phyloP scores from a whole-genome alignment of 2,888 invertebrate species.

The Priapulus caudatus region DNA sequence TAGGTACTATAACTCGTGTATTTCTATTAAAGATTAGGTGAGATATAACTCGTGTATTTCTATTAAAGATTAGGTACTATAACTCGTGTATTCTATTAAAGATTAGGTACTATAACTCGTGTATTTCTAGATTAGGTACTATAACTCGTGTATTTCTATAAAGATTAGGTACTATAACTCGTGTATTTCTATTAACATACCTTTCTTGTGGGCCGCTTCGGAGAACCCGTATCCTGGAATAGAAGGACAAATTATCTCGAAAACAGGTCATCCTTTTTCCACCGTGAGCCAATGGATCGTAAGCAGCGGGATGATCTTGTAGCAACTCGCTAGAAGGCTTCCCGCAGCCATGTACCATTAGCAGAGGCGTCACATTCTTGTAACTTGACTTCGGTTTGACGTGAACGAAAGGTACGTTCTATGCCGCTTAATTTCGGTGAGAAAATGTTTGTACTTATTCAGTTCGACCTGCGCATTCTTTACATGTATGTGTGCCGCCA shows the following conservation, averaged over 20 bases:
- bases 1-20: too few relatives aligned
- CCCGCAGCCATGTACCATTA: conserved; percentile 74
- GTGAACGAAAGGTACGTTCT: conserved; percentile 62
- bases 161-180: too few relatives aligned
- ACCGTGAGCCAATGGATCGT: conserved; percentile 43
- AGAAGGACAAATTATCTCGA: conserved; percentile 42
- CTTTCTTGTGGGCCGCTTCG: conserved; percentile 48
- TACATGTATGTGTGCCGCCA: too few relatives aligned
- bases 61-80: too few relatives aligned
- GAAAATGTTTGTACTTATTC: conserved; percentile 62
- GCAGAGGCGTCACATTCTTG: conserved; percentile 48
- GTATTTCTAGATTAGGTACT: too few relatives aligned
- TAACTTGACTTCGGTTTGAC: conserved; percentile 46
- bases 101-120: too few relatives aligned
- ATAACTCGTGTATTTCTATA: too few relatives aligned
- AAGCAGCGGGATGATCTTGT: conserved; percentile 46
- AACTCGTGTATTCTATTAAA: too few relatives aligned
- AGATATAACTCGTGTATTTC: too few relatives aligned
- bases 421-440: conserved; percentile 62
- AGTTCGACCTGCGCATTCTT: conserved; percentile 52
- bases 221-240: conserved; percentile 47
- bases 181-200: too few relatives aligned
- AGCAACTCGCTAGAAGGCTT: conserved; percentile 66
- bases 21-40: too few relatives aligned
- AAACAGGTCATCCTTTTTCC: conserved; percentile 20